phyloP scores from a whole-genome alignment of 2,888 invertebrate species.

The Lymantria dispar region DNA sequence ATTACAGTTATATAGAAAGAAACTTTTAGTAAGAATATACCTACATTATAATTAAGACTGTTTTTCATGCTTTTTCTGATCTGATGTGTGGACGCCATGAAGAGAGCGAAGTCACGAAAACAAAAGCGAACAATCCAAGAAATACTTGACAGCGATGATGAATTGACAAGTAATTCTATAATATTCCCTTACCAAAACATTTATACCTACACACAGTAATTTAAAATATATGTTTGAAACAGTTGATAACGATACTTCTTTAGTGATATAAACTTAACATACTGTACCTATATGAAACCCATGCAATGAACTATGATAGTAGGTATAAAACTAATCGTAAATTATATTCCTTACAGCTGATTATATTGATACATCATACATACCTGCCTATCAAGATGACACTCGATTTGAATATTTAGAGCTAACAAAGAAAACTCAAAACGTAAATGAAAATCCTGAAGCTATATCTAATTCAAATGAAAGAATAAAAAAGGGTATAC shows the following conservation, averaged over 20 bases:
- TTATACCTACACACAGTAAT: neutral
- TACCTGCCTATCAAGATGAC: slow-evolving; percentile 50
- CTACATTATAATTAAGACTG: too few relatives aligned
- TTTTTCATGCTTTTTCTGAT: too few relatives aligned
- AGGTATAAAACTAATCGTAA: too few relatives aligned
- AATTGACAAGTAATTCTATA: slow-evolving; percentile 55
- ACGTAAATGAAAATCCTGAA: slow-evolving; percentile 1
- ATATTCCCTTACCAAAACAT: too few relatives aligned
- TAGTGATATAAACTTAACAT: too few relatives aligned
- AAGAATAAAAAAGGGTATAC: slow-evolving; percentile 9
- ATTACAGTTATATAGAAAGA: too few relatives aligned
- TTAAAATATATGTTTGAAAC: too few relatives aligned
- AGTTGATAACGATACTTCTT: too few relatives aligned
- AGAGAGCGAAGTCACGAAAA: neutral
- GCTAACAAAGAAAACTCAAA: slow-evolving; percentile 3
- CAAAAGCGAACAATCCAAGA: slow-evolving; percentile 22
- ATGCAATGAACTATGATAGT: too few relatives aligned
- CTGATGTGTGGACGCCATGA: neutral
- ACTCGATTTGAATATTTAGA: slow-evolving; percentile 36
- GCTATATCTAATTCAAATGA: neutral
- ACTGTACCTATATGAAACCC: too few relatives aligned
- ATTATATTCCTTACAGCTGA: slow-evolving; percentile 32
- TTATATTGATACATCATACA: slow-evolving; percentile 37
- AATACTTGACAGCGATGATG: slow-evolving; percentile 57
- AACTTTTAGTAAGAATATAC: too few relatives aligned